phyloP scores from a whole-genome alignment of 2,797 vertebrate genomes.

The Eulemur rubriventer region DNA sequence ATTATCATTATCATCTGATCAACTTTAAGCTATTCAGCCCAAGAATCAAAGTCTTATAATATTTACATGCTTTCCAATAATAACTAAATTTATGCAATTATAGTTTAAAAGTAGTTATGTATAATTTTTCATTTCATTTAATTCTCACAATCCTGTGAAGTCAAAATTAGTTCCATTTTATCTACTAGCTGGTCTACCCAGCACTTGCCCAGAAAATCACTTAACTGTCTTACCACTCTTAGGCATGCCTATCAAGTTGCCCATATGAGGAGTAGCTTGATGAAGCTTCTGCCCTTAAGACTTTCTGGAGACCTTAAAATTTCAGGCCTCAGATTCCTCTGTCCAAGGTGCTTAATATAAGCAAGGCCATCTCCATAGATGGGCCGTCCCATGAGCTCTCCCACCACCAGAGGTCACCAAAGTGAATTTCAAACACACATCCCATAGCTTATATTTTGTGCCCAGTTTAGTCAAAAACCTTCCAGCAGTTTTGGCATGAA shows the following conservation, averaged over 20 bases:
- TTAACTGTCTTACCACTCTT: background rate
- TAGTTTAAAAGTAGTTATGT: background rate
- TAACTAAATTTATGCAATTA: background rate
- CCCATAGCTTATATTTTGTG: background rate
- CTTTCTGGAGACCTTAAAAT: background rate
- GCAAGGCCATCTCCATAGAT: background rate
- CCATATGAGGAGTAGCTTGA: background rate
- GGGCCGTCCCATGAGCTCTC: background rate
- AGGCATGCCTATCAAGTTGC: background rate
- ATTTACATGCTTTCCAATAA: background rate
- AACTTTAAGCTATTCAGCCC: background rate
- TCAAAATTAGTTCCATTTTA: background rate
- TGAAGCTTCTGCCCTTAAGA: background rate
- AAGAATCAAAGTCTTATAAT: background rate
- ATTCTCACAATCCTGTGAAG: background rate
- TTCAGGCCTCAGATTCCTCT: background rate
- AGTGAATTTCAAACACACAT: background rate
- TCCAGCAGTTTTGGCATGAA: background rate
- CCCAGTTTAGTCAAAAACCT: background rate
- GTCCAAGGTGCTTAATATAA: conserved; percentile 62
- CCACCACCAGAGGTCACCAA: conserved; percentile 25
- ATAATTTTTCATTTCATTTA: background rate
- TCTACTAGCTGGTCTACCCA: background rate
- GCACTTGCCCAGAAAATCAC: background rate
- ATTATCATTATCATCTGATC: background rate